Percentiles rank a stretch among this genome's conserved stretches.
Conservation (phyloP, 1,140 invertebrate species). For the Drosophila punjabiensis region DNA sequence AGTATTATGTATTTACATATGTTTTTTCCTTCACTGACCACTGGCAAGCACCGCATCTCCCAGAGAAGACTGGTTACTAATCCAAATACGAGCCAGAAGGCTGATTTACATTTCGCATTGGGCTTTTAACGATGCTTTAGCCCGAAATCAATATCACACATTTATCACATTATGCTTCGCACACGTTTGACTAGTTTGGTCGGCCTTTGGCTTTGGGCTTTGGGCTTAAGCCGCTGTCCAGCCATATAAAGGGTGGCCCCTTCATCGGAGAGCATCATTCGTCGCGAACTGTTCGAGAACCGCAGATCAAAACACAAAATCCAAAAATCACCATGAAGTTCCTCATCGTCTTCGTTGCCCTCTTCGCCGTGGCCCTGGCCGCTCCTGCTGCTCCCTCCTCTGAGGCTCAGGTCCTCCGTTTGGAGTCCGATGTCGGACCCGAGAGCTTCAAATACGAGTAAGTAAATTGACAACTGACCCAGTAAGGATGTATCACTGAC, state of each 20-base stretch:
- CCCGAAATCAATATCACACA: conserved; percentile 25
- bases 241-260: conserved; percentile 24
- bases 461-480: not conserved
- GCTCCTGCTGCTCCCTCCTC: not conserved
- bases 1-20: not conserved
- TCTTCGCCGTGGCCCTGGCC: conserved; percentile 67
- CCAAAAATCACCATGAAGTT: conserved; percentile 65
- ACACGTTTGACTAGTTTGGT: conserved; percentile 37
- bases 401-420: not conserved
- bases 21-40: not conserved
- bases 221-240: conserved; percentile 5
- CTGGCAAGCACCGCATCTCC: not conserved
- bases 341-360: conserved; percentile 68
- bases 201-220: conserved; percentile 1
- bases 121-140: conserved; percentile 21
- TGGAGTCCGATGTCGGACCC: conserved; percentile 35
- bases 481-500: not conserved
- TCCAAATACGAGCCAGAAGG: conserved; percentile 8
- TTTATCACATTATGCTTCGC: conserved; percentile 31
- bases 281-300: conserved; percentile 32
- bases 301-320: conserved; percentile 24
- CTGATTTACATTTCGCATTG: conserved; percentile 35
- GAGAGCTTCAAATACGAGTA: conserved; percentile 54
- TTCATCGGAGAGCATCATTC: conserved; percentile 28
- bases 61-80: not conserved